Evolutionary conservation across 1,140 invertebrate species (phyloP), one percentile per base, ranked within the genome.

Genomic region (Oryctes rhinoceros): DNA sequence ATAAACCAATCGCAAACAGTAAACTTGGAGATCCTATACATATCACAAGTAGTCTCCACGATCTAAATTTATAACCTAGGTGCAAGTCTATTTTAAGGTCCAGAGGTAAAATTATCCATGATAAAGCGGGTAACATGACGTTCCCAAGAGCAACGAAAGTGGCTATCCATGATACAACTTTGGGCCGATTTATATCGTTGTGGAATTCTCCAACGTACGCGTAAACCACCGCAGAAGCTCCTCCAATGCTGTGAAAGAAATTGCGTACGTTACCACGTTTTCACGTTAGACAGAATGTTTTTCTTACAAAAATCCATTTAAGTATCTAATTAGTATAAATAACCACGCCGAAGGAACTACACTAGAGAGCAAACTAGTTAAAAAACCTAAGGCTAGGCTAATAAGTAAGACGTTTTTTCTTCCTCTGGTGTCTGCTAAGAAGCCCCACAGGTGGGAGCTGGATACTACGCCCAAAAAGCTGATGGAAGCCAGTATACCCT

Each of bases 131-230:
- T 15, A 93, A 84, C 81, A 91, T 90, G 15, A 93, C 89, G 86
- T 93, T 92, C 44, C 92, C 91, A 20, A 92, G 83, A 0, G 92
- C 92, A 81, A 93, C 91, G 82, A 93, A 93, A 24, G 91, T 90
- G 3, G 92, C 92, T 3, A 93, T 88, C 87, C 91, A 91, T 0
- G 92, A 89, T 35, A 90, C 86, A 15, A 89, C 86, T 48, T 87
- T 86, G 0, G 89, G 85, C 0, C 89, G 83, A 13, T 87, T 86
- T 0, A 77, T 78, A 30, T 85, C 84, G 35, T 88, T 89, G 82
- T 93, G 92, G 87, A 94, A 93, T 85, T 94, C 93, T 0, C 93
- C 92, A 5, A 92, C 86, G 82, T 93, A 91, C 0, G 91, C 91
- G 82, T 92, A 93, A 0, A 93, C 89, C 7, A 92, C 90, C 0